Conservation (phyloP, 2,888 invertebrate genomes). For the Diarsia mendica region DNA sequence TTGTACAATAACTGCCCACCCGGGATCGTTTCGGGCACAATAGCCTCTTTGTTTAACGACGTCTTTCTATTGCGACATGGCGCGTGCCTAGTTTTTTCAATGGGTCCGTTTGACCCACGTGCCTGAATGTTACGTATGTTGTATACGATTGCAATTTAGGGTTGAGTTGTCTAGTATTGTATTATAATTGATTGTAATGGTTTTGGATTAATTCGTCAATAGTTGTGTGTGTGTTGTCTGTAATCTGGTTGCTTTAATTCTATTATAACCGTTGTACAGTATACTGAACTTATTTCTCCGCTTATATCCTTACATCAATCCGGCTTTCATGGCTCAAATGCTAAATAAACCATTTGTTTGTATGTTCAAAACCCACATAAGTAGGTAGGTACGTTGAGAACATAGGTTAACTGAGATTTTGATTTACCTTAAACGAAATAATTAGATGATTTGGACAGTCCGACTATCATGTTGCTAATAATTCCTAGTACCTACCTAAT, state of each 20-base stretch:
- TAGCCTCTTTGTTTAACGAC: conserved; percentile 88
- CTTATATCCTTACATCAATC: background rate
- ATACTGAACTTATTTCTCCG: background rate
- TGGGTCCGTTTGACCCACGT: conserved; percentile 75
- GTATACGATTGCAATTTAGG: conserved; percentile 64
- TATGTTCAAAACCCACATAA: too few relatives aligned
- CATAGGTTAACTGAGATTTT: too few relatives aligned
- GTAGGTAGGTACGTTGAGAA: too few relatives aligned
- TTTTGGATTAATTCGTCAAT: conserved; percentile 26
- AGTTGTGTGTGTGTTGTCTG: background rate
- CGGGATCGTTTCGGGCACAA: conserved; percentile 80
- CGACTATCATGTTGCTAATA: background rate
- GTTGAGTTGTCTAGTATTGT: conserved; percentile 62
- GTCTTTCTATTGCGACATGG: conserved; percentile 82
- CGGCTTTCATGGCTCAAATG: background rate
- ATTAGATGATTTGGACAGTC: background rate
- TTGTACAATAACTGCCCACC: conserved; percentile 85
- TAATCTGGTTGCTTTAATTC: conserved; percentile 5
- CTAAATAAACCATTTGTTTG: too few relatives aligned
- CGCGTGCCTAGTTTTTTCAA: conserved; percentile 84
- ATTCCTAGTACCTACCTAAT: background rate
- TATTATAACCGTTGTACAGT: conserved; percentile 1
- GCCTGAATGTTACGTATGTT: conserved; percentile 67
- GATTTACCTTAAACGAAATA: too few relatives aligned
- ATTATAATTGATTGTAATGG: conserved; percentile 54